A percentile compares a stretch with the other conserved stretches of the same genome.
These are phyloP conservation scores for Ursus arctos DNA, from an alignment of 2,113 vertebrate species.

Conservation along the genomic window DNA sequence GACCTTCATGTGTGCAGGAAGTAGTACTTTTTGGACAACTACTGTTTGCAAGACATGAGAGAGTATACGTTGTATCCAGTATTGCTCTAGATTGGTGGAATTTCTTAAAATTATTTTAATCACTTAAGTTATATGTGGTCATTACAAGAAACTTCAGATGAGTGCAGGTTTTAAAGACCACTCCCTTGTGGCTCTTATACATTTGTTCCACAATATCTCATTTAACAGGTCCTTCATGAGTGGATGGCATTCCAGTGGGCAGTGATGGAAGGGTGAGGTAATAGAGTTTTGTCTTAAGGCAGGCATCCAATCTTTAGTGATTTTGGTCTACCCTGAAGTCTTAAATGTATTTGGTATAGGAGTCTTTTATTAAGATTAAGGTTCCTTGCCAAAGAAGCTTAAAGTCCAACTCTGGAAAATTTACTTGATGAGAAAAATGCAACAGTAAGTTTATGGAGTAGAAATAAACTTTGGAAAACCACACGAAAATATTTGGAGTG, in stretches of 20 bases:
- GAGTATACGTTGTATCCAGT: background rate
- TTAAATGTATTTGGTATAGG: background rate
- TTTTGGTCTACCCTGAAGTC: conserved; percentile 2
- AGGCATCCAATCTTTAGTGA: background rate
- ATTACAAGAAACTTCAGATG: conserved; percentile 29
- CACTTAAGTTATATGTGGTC: background rate
- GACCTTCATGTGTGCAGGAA: background rate
- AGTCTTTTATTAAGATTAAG: conserved; percentile 38
- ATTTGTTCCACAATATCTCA: background rate
- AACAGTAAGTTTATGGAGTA: background rate
- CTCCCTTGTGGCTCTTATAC: background rate
- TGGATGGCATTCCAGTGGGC: background rate
- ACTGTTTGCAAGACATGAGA: background rate
- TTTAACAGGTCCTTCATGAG: background rate
- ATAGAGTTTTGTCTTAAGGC: conserved; percentile 3
- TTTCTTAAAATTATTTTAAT: conserved; percentile 46
- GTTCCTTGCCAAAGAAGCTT: background rate
- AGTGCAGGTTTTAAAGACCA: background rate
- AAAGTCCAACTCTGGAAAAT: conserved; percentile 3
- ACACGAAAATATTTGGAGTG: conserved; percentile 33
- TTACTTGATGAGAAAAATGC: conserved; percentile 36
- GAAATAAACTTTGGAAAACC: conserved; percentile 27
- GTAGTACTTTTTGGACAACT: background rate
- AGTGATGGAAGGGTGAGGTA: background rate
- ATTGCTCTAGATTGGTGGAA: background rate